Base-by-base conservation (phyloP, 2,113 vertebrate species). In the Mellivora capensis region DNA sequence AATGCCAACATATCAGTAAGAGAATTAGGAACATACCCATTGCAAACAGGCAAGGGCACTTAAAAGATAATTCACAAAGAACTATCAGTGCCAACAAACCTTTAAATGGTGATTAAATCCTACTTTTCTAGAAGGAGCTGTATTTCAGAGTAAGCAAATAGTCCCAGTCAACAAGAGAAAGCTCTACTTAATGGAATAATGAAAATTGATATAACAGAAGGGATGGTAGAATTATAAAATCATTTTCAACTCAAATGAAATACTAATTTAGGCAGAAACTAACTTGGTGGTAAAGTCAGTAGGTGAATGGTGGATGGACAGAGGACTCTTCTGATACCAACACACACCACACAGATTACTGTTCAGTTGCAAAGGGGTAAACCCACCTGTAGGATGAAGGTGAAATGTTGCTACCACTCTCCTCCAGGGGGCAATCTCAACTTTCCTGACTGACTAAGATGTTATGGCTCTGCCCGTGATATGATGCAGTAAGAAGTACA, bases 91-190 rank as follows among this genome's bases (percentile, higher is more conserved):
- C 23, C 25, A 79, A 71, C 44, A 83, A 77, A 91, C 42, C 72
- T 88, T 87, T 64, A 80, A 84, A 29, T 39, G 61, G 52, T 39
- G 84, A 87, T 84, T 47, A 91, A 94, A 54, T 83, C 27, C 21
- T 91, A n/a, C 44, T 37, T 52, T 96, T 61, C 67, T 57, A 87
- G 20, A 57, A 47, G 77, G 25, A 72, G 0, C 3, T 72, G 6
- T 84, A 90, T 84, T 94, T 96, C 69, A 79, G 87, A 39, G 64
- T 88, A 71, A 72, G 39, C 23, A 87, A 87, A 20, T 67, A n/a
- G 52, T 86, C 34, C 80, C 64, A 67, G 8, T 37, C 39, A 37
- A 79, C 23, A 17, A 72, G 21, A 34, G 42, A 67, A 69, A 79
- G 44, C 17, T 88, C 39, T 71, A 8, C 47, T 89, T 91, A 84